Conservation (phyloP, 2,797 vertebrate species). For the Uromys caudimaculatus region DNA sequence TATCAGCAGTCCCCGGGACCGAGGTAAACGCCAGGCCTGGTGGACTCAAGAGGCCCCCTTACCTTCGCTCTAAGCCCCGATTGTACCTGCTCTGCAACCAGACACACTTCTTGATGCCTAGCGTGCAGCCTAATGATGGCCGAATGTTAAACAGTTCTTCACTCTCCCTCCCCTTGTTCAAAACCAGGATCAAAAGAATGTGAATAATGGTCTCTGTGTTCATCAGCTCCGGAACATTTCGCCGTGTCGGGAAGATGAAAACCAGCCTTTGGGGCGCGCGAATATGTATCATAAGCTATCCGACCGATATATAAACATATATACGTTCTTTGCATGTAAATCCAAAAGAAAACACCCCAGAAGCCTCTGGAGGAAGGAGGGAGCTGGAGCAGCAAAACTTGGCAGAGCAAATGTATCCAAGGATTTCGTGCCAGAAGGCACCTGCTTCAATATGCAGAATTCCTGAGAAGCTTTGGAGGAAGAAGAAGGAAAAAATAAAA, state of each 20-base stretch:
- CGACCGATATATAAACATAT: slow-evolving; percentile 70
- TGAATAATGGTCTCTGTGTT: slow-evolving; percentile 79
- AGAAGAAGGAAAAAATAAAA: background rate
- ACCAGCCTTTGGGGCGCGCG: slow-evolving; percentile 7
- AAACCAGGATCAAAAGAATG: slow-evolving; percentile 78
- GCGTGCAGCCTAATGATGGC: slow-evolving; percentile 82
- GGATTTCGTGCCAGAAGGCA: slow-evolving; percentile 67
- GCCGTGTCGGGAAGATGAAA: slow-evolving; percentile 56
- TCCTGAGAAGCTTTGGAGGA: slow-evolving; percentile 74
- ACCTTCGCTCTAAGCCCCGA: slow-evolving; percentile 87
- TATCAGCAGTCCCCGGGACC: slow-evolving; percentile 64
- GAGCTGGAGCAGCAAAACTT: slow-evolving; percentile 86
- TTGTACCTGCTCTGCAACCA: slow-evolving; percentile 87
- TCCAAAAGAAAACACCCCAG: slow-evolving; percentile 77
- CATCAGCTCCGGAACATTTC: slow-evolving; percentile 85
- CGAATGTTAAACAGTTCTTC: slow-evolving; percentile 85
- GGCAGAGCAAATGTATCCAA: slow-evolving; percentile 85
- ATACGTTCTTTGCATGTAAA: slow-evolving; percentile 71
- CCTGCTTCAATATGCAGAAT: slow-evolving; percentile 76
- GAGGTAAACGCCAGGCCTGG: slow-evolving; percentile 68
- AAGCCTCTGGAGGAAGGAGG: slow-evolving; percentile 67
- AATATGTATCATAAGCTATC: slow-evolving; percentile 68
- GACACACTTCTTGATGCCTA: slow-evolving; percentile 86
- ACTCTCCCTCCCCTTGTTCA: slow-evolving; percentile 73
- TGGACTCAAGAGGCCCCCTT: slow-evolving; percentile 85